A percentile compares a stretch with the other conserved stretches of the same genome.
Evolutionary conservation across 2,113 vertebrate species (phyloP).

Genomic region (Ciconia maguari): DNA sequence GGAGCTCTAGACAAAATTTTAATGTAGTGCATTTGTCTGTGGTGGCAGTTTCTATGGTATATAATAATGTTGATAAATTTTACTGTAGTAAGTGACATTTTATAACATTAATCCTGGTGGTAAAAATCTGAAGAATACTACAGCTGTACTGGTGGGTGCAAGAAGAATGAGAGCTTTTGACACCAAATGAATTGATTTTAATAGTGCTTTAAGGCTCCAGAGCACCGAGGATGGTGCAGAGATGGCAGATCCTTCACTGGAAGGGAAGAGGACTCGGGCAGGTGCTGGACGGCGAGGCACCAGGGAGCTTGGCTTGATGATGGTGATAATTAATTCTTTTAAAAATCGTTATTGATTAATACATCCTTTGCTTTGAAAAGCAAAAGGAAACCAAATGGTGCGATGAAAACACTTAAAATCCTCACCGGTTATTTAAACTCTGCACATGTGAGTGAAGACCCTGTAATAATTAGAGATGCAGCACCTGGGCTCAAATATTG

Average conservation of each 20-base stretch:
- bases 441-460: background rate
- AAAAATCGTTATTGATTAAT: slow-evolving; percentile 72
- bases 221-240: background rate
- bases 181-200: slow-evolving; percentile 24
- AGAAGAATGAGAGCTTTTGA: slow-evolving; percentile 45
- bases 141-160: slow-evolving; percentile 29
- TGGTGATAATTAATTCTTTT: slow-evolving; percentile 74
- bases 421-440: slow-evolving; percentile 44
- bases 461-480: slow-evolving; percentile 36
- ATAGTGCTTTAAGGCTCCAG: background rate
- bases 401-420: background rate
- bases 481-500: slow-evolving; percentile 19
- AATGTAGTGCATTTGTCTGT: slow-evolving; percentile 85
- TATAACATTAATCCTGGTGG: slow-evolving; percentile 80
- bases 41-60: slow-evolving; percentile 86
- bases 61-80: slow-evolving; percentile 88
- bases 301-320: slow-evolving; percentile 53
- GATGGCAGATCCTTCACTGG: background rate
- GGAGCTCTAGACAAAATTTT: slow-evolving; percentile 87
- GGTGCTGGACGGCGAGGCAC: background rate
- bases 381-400: background rate
- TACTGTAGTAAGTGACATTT: slow-evolving; percentile 81
- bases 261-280: background rate
- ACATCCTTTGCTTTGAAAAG: slow-evolving; percentile 59
- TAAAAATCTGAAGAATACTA: slow-evolving; percentile 73